Conservation (phyloP, 2,888 invertebrate genomes). For the Drosophila recens region DNA sequence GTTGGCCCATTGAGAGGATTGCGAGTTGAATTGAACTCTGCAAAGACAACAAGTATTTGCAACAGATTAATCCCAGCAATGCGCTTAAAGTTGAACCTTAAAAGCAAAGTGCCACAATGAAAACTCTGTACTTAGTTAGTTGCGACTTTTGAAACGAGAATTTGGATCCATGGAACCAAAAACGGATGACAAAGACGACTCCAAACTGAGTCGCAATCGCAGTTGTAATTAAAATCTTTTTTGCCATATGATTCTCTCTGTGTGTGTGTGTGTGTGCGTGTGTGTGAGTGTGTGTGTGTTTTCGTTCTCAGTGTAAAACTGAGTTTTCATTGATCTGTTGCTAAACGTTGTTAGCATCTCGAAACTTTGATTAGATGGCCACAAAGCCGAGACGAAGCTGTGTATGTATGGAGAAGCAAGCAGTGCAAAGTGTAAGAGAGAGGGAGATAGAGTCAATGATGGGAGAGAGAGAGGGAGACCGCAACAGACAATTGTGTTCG, state of each 20-base stretch:
- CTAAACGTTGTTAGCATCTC: constrained; percentile 24
- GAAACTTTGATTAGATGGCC: constrained; percentile 39
- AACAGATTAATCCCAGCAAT: constrained; percentile 6
- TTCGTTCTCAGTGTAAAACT: constrained; percentile 7
- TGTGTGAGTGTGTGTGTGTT: background rate
- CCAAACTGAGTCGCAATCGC: background rate
- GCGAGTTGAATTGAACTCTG: background rate
- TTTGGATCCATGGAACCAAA: background rate
- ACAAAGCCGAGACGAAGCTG: constrained; percentile 27
- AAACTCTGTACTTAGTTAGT: constrained; percentile 11
- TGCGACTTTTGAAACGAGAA: background rate
- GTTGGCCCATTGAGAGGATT: background rate
- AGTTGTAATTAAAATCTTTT: constrained; percentile 23
- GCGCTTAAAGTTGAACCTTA: background rate
- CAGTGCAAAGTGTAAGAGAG: background rate
- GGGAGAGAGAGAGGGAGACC: background rate
- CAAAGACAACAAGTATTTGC: background rate
- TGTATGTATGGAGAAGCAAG: background rate
- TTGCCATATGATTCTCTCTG: constrained; percentile 7
- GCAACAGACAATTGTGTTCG: constrained; percentile 41
- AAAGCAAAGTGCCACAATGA: background rate
- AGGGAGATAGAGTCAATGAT: too few relatives aligned
- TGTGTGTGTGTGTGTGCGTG: constrained; percentile 8
- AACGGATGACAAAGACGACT: constrained; percentile 4
- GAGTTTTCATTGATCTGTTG: constrained; percentile 37